phyloP scores from a whole-genome alignment of 1,140 invertebrate genomes.

The Lepidurus arcticus region DNA sequence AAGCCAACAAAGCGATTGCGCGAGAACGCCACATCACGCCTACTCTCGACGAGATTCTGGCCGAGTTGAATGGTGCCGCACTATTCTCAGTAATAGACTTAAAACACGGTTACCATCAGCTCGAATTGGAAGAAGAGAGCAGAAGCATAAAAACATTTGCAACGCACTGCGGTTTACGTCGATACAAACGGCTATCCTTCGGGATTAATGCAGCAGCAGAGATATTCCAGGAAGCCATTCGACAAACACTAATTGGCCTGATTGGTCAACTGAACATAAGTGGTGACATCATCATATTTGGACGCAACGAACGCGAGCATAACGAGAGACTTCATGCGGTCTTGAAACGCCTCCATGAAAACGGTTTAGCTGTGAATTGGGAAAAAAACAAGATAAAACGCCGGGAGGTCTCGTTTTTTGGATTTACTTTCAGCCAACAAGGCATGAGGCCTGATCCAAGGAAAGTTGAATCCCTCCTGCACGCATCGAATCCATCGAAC shows the following conservation, averaged over 20 bases:
- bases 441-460: conserved; percentile 43
- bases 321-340: conserved; percentile 27
- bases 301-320: conserved; percentile 37
- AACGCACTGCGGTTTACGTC: conserved; percentile 44
- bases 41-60: conserved; percentile 40
- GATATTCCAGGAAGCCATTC: conserved; percentile 43
- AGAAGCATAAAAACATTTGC: conserved; percentile 42
- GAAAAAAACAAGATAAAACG: conserved; percentile 40
- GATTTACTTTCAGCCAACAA: conserved; percentile 42
- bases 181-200: conserved; percentile 41
- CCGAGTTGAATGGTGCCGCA: conserved; percentile 37
- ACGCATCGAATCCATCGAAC: conserved; percentile 40
- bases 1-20: conserved; percentile 39
- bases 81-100: conserved; percentile 38
- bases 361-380: conserved; percentile 39
- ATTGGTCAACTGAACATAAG: conserved; percentile 41
- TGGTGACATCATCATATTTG: conserved; percentile 44
- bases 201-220: conserved; percentile 45
- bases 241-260: conserved; percentile 42
- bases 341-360: conserved; percentile 1
- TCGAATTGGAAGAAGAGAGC: conserved; percentile 36
- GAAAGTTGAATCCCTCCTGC: conserved; percentile 42
- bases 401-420: conserved; percentile 43
- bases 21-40: conserved; percentile 39
- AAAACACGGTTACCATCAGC: conserved; percentile 39